phyloP scores from a whole-genome alignment of 2,113 vertebrate species.

The Pyxicephalus adspersus region DNA sequence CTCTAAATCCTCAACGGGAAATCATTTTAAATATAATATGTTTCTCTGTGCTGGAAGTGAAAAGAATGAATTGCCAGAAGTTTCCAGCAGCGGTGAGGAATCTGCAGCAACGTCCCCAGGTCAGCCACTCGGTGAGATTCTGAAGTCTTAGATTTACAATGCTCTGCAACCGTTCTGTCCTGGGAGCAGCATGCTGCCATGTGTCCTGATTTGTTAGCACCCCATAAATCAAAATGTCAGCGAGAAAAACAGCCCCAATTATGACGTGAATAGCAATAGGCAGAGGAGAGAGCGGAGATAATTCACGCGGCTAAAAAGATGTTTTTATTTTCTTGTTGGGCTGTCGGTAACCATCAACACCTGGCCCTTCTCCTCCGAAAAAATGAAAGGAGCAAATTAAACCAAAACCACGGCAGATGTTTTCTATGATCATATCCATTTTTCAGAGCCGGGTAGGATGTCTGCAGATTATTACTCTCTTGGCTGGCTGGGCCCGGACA shows the following conservation, averaged over 20 bases:
- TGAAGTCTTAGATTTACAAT: neutral
- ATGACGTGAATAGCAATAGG: conserved; percentile 57
- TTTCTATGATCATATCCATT: no score
- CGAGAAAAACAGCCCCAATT: conserved; percentile 64
- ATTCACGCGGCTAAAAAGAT: conserved; percentile 59
- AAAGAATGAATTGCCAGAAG: neutral
- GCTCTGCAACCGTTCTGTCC: neutral
- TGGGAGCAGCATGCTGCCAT: conserved; percentile 20
- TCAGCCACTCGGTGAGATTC: neutral
- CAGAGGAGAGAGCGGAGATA: neutral
- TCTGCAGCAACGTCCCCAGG: neutral
- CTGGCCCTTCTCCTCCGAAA: neutral
- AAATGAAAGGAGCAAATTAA: no score
- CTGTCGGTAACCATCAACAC: neutral
- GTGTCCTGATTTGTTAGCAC: conserved; percentile 62
- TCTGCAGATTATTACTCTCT: no score
- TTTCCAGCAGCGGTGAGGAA: neutral
- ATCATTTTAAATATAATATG: neutral
- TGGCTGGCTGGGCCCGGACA: no score
- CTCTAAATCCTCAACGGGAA: neutral
- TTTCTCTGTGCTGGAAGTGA: neutral
- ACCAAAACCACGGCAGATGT: no score
- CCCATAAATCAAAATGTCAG: conserved; percentile 64
- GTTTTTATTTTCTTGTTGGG: neutral
- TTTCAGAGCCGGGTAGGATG: no score